phyloP scores from a whole-genome alignment of 2,888 invertebrate genomes.

The Lymantria dispar region DNA sequence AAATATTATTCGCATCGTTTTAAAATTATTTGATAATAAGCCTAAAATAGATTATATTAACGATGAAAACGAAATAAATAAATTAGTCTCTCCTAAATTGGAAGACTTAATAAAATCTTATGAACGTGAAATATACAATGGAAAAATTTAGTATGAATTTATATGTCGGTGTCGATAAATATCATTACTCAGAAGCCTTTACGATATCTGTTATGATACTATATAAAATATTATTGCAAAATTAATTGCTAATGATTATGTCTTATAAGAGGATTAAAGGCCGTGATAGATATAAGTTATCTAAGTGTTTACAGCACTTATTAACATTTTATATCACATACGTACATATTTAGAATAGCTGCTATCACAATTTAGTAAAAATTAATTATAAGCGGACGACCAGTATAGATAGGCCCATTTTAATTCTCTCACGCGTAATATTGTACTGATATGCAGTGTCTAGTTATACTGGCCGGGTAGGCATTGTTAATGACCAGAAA shows the following conservation, averaged over 20 bases:
- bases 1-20: neutral
- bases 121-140: conserved; percentile 14
- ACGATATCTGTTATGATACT: conserved; percentile 28
- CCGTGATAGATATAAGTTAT: conserved; percentile 71
- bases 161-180: conserved; percentile 18
- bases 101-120: neutral
- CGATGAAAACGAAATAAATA: neutral
- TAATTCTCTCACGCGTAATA: conserved; percentile 19
- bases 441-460: conserved; percentile 19
- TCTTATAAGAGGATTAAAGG: conserved; percentile 60
- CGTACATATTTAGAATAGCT: conserved; percentile 47
- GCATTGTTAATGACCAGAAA: conserved; percentile 42
- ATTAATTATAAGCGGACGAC: conserved; percentile 28
- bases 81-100: neutral
- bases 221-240: conserved; percentile 24
- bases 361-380: conserved; percentile 44
- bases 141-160: neutral
- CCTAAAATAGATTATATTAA: neutral
- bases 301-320: conserved; percentile 61
- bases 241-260: conserved; percentile 39
- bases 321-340: conserved; percentile 55
- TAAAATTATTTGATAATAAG: neutral
- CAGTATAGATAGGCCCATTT: conserved; percentile 30
- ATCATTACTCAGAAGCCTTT: conserved; percentile 36
- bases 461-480: conserved; percentile 31